Evolutionary conservation across 1,140 invertebrate species (phyloP), one percentile per base, ranked within the genome.

Genomic region (Pseudomyrmex gracilis): DNA sequence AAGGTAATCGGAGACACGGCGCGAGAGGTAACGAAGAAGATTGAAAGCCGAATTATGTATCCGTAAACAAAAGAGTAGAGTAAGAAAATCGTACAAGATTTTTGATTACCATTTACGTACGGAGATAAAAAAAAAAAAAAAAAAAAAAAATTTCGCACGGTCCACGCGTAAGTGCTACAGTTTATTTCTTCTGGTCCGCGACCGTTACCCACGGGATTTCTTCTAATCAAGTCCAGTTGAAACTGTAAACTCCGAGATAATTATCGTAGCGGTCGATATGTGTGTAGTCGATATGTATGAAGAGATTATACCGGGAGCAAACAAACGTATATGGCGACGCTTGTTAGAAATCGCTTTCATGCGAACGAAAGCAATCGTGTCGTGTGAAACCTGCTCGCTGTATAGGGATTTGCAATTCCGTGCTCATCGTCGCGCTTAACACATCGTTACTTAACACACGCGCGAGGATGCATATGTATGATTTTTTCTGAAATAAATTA

Each of bases 401-500:
- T 34, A 34, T 22, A 17, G 22, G 73, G 43, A 43, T 76, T 24
- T 64, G 34, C 22, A 76, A 66, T 76, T 17, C 9, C 12, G 47
- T 15, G 24, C 73, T 66, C 60, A 34, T 76, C n/a, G n/a, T 20
- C 4, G 60, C 63, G 61, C 61, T 55, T 10, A 43, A 67, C 73
- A 67, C 66, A 34, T 34, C 53, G 61, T 24, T 43, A 53, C 12
- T 77, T 67, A 66, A 77, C 73, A 67, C 73, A 67, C 73, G 55
- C 55, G 61, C 73, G 49, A 67, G 34, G 34, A 45, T 67, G 8
- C 17, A 61, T 53, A 66, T 76, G 49, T 55, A 53, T 43, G 24
- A 7, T 17, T 66, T 43, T 3, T 17, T 51, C 22, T 22, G 22
- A 24, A 77, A 34, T 45, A 17, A 77, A 77, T 55, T 43, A 13